Base-by-base conservation (phyloP, 1,140 invertebrate genomes). In the Apolygus lucorum region DNA sequence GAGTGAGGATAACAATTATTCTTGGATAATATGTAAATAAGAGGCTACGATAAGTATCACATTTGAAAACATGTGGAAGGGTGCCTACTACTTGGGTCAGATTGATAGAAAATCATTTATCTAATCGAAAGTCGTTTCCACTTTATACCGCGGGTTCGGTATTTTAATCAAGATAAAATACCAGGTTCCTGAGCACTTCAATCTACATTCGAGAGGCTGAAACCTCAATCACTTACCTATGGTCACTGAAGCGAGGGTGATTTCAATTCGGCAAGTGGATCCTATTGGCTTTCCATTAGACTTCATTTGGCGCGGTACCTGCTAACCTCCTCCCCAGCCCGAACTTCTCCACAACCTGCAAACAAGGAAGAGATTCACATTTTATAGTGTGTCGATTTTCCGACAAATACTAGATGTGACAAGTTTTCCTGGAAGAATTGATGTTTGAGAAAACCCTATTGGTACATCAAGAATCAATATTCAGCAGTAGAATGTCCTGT, bases 261-360 rank as follows among this genome's bases (percentile, higher is more conserved):
- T 59, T 59, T 59, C 54, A 59, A 59, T 59, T 59, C 54, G 11
- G 54, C 54, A 59, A 11, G 54, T 59, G 4, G 54, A 17, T 17
- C 54, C 54, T 59, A 59, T 13, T 22, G 54, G 54, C 22, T 59
- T 59, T 22, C 54, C 54, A 59, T 59, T 59, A 4, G 54, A 59
- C 54, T 59, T 59, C 54, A 59, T 59, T 59, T 59, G 54, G 11
- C 2, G 22, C 11, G 11, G 54, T 4, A 59, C 54, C 54, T 17
- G 11, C 54, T 4, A 59, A 59, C 22, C 11, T 59, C 54, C 54
- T 59, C 22, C 54, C 22, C 8, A 22, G 54, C 54, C 54, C 54
- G 13, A 59, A 59, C 11, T 11, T 59, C 22, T 59, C 4, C 54
- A 11, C 4, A 4, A 11, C 54, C 54, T 59, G 54, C 22, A 11